Percentiles rank a stretch among this genome's conserved stretches.
These are phyloP conservation scores for Crotalus adamanteus DNA, from an alignment of 2,797 vertebrate genomes.

Conservation along the genomic window DNA sequence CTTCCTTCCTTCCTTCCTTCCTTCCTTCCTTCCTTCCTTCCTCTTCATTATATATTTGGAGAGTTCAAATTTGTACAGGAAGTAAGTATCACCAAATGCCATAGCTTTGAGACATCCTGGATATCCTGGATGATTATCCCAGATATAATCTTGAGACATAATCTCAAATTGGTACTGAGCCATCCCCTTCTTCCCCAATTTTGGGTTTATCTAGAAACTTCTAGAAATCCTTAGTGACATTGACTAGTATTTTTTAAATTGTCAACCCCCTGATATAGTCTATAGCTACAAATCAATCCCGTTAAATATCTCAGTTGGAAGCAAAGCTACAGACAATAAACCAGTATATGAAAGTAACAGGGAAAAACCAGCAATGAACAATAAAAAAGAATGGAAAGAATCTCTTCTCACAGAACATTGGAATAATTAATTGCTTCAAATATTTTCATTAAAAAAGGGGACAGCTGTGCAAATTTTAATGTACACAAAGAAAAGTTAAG, in stretches of 20 bases:
- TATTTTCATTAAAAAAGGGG: not conserved
- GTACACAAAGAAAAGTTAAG: not conserved
- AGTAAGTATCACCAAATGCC: not conserved
- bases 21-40: not conserved
- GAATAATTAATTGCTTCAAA: not conserved
- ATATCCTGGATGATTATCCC: not conserved
- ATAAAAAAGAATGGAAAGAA: not conserved
- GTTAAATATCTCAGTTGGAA: not conserved
- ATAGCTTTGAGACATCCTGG: not conserved
- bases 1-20: not conserved
- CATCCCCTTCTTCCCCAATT: not conserved
- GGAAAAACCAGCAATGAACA: not conserved
- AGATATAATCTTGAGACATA: not conserved
- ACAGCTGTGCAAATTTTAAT: not conserved
- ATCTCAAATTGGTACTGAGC: not conserved
- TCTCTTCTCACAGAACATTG: not conserved
- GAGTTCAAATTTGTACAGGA: not conserved
- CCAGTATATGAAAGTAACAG: not conserved
- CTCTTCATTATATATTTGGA: not conserved
- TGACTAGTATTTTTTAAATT: not conserved
- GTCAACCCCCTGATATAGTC: not conserved
- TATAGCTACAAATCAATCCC: not conserved
- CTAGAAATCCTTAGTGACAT: not conserved
- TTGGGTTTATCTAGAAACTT: not conserved
- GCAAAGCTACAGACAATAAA: not conserved